A percentile compares a stretch with the other conserved stretches of the same genome.
These are phyloP conservation scores for Teleogryllus oceanicus DNA, from an alignment of 2,888 invertebrate genomes.

Conservation along the genomic window DNA sequence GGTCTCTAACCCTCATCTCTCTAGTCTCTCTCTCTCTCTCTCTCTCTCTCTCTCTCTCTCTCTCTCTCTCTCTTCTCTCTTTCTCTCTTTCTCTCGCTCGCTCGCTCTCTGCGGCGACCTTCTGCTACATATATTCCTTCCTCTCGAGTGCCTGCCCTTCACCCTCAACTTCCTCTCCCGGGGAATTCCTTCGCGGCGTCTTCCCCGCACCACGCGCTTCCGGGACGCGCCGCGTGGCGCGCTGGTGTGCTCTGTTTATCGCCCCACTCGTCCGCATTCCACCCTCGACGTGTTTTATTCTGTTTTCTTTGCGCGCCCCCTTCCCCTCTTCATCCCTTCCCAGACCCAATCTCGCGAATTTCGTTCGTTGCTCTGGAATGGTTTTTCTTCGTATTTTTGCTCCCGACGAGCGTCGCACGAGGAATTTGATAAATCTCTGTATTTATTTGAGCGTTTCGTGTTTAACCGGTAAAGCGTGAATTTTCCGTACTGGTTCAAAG, in stretches of 20 bases:
- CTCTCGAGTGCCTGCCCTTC: background rate
- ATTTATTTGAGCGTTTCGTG: background rate
- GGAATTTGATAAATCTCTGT: background rate
- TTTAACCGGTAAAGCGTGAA: background rate
- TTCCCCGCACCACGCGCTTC: background rate
- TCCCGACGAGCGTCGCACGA: background rate
- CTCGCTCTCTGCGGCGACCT: background rate
- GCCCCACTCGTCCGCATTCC: slow-evolving; percentile 11
- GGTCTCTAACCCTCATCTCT: too few relatives aligned
- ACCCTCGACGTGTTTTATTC: background rate
- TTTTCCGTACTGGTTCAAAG: background rate
- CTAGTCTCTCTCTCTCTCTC: too few relatives aligned
- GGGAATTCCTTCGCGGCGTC: background rate
- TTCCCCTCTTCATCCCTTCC: background rate
- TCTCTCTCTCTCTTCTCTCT: background rate
- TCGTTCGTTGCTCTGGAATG: background rate
- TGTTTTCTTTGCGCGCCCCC: background rate
- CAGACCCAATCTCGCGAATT: slow-evolving; percentile 6
- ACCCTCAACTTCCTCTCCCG: background rate
- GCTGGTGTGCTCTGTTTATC: background rate
- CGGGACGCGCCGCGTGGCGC: background rate
- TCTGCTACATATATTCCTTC: slow-evolving; percentile 5
- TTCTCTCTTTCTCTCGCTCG: background rate
- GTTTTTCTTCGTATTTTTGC: background rate
- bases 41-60: background rate